These are phyloP conservation scores for Acestrorhynchus altus DNA, from an alignment of 2,797 vertebrate genomes.

Conservation along the genomic window DNA sequence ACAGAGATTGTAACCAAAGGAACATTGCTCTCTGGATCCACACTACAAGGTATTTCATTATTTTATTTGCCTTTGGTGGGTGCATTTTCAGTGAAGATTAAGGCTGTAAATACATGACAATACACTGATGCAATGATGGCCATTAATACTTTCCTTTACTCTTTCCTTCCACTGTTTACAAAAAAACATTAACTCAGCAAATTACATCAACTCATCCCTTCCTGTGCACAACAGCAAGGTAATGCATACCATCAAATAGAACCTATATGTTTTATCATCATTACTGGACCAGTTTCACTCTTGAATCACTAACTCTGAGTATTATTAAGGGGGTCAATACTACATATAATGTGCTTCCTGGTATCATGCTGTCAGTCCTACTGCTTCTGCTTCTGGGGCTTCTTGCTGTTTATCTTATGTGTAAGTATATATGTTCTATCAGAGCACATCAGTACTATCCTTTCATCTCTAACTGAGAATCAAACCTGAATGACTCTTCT, in stretches of 20 bases:
- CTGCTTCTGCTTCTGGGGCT: constrained; percentile 35
- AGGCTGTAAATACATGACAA: not conserved
- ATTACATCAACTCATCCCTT: not conserved
- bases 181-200: not conserved
- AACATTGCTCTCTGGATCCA: not conserved
- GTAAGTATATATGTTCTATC: constrained; percentile 50
- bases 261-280: not conserved
- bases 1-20: constrained; percentile 1
- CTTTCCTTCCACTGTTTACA: not conserved
- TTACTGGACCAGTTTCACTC: not conserved
- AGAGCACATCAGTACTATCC: not conserved
- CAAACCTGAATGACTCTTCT: constrained; percentile 11
- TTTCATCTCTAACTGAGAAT: not conserved
- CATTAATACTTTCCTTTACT: not conserved
- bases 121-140: not conserved
- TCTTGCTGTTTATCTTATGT: constrained; percentile 28
- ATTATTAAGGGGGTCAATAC: not conserved
- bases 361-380: constrained; percentile 39
- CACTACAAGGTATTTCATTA: constrained; percentile 38
- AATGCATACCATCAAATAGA: not conserved
- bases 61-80: not conserved
- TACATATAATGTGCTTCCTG: constrained; percentile 14
- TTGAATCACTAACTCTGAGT: not conserved
- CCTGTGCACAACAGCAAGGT: constrained; percentile 29
- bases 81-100: not conserved